Evolutionary conservation across 2,113 vertebrate species (phyloP).

Genomic region (Litocranius walleri): DNA sequence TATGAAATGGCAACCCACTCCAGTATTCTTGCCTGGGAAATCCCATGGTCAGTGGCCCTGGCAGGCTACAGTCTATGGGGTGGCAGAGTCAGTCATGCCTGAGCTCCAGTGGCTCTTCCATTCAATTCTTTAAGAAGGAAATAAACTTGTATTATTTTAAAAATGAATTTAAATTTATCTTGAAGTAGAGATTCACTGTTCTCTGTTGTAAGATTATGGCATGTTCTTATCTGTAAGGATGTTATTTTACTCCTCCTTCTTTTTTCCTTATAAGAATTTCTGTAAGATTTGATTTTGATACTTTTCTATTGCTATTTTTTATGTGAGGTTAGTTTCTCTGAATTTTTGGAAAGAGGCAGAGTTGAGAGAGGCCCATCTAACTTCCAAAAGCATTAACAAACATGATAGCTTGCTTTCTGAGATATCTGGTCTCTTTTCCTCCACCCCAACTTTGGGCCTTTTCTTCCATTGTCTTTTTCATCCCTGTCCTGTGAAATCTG

Average conservation of each 20-base stretch:
- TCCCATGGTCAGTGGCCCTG: not conserved
- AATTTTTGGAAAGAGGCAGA: not conserved
- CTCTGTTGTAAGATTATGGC: not conserved
- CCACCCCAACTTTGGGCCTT: not conserved
- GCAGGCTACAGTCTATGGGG: not conserved
- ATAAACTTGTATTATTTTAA: not conserved
- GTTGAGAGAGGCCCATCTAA: not conserved
- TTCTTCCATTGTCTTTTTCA: not conserved
- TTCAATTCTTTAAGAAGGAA: not conserved
- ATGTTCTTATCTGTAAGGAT: not conserved
- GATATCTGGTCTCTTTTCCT: not conserved
- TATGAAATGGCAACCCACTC: not conserved
- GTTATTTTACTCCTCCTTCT: not conserved
- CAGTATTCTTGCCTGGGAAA: not conserved
- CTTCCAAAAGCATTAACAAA: not conserved
- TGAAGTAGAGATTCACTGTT: not conserved
- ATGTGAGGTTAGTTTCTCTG: not conserved
- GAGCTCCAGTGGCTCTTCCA: not conserved
- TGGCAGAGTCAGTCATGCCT: not conserved
- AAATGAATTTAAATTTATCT: not conserved
- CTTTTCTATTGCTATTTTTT: not conserved
- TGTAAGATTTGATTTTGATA: not conserved
- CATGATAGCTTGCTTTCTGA: not conserved
- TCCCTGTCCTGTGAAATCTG: not conserved
- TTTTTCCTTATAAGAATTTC: not conserved